Evolutionary conservation across 2,797 vertebrate species (phyloP).

Genomic region (Kryptolebias ocellatus): DNA sequence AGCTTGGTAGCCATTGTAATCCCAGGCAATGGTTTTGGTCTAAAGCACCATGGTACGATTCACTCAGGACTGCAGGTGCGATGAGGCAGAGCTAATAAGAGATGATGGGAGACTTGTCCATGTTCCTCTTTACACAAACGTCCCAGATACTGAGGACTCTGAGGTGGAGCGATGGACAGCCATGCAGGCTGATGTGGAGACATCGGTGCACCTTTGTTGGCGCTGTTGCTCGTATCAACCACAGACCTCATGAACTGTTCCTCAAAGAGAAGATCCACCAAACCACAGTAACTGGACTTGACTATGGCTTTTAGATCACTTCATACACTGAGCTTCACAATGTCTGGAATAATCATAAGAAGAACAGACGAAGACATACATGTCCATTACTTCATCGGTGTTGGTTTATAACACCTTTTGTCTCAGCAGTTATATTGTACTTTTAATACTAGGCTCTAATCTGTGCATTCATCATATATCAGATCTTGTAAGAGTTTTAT

Average conservation of each 20-base stretch:
- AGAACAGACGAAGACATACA: no score
- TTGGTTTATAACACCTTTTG: no score
- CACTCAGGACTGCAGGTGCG: constrained; percentile 33
- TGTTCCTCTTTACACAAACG: constrained; percentile 38
- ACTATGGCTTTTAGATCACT: constrained; percentile 58
- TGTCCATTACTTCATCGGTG: no score
- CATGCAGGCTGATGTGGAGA: constrained; percentile 37
- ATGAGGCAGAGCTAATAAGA: constrained; percentile 57
- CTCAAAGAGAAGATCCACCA: constrained; percentile 38
- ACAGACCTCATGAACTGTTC: constrained; percentile 47
- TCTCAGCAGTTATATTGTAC: no score
- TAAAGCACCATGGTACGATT: constrained; percentile 25
- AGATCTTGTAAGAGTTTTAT: no score
- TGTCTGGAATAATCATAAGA: background rate
- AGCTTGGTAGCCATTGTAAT: constrained; percentile 20
- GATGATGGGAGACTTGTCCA: constrained; percentile 56
- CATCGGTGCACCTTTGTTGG: constrained; percentile 40
- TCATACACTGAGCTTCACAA: constrained; percentile 19
- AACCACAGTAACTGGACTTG: constrained; percentile 22
- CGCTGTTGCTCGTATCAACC: constrained; percentile 48
- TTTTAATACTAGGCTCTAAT: no score
- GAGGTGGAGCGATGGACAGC: constrained; percentile 51
- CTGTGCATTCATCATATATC: no score
- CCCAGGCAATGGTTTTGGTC: constrained; percentile 35
- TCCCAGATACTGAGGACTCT: constrained; percentile 38